A percentile compares a stretch with the other conserved stretches of the same genome.
Conservation (phyloP, 2,888 invertebrate species). For the Rotaria magnacalcarata region DNA sequence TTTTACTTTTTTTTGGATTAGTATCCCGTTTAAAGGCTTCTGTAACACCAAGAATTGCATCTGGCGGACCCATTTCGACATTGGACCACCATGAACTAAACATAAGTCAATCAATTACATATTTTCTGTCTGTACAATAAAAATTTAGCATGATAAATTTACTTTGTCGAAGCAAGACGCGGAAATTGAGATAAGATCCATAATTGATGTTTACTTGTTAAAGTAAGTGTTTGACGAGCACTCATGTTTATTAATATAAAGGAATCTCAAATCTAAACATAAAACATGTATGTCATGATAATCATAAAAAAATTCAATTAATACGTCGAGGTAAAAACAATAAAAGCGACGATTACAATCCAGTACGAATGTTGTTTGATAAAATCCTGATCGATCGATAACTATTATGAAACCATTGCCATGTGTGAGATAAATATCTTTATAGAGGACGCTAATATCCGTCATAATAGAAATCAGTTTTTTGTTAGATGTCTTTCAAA, state of each 20-base stretch:
- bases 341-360: too few species aligned
- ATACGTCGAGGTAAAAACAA: too few species aligned
- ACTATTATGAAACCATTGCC: too few species aligned
- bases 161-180: constrained; percentile 12
- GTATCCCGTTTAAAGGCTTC: constrained; percentile 87
- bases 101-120: background rate
- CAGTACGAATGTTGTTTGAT: too few species aligned
- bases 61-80: constrained; percentile 93
- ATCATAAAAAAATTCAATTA: too few species aligned
- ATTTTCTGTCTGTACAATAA: background rate
- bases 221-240: background rate
- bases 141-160: background rate
- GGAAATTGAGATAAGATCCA: background rate
- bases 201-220: background rate
- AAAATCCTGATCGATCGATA: too few species aligned
- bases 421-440: background rate
- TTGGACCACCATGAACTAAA: constrained; percentile 60
- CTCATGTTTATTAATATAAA: background rate
- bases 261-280: background rate
- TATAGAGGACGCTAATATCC: background rate
- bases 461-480: background rate
- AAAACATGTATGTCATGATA: too few species aligned
- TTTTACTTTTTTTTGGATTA: constrained; percentile 69
- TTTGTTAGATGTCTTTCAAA: too few species aligned
- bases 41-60: constrained; percentile 91